Base-by-base conservation (phyloP, 1,140 invertebrate genomes). In the Parapsyche elsis region DNA sequence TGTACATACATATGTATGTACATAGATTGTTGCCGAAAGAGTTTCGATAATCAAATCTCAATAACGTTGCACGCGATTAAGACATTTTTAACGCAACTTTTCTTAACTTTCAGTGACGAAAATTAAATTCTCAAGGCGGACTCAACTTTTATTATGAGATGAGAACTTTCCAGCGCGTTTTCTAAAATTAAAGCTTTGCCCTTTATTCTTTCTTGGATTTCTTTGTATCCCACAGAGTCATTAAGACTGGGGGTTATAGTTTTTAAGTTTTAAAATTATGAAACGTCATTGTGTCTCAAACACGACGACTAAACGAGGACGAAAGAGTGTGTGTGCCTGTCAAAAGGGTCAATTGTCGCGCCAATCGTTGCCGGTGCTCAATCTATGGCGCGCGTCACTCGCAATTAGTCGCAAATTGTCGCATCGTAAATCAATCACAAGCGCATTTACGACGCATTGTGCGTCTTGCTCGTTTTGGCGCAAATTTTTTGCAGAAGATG, bases 371-470 rank as follows among this genome's bases (percentile, higher is more conserved):
- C 57, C 26, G 53, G 24, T 64, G 57, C 30, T 64, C 75, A 64
- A 77, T 64, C 75, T 67, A 9, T n/a, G 64, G 64, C 64, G 64
- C 64, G 57, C 75, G 75, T 77, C 75, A 77, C 44, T 38, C 45
- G 21, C 75, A 77, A 77, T 77, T 77, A 75, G 71, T 21, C 44
- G 19, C 45, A 75, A 75, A 75, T 75, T 75, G 71, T 44, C 75
- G 75, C 75, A 77, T 77, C 75, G 75, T 77, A 77, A 77, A 77
- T 77, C 57, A 77, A 77, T 77, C 16, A 67, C 53, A 14, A 24
- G 24, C 71, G 46, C 23, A 30, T 75, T 67, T 23, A 21, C 5
- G 4, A 23, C 49, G 49, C 16, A n/a, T 53, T 19, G 49, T 24
- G 61, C 21, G 9, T 26, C 19, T 24, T 16, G 61, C 2, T 23